Conservation (phyloP, 2,888 invertebrate genomes). For the Scrobipalpa atriplicella region DNA sequence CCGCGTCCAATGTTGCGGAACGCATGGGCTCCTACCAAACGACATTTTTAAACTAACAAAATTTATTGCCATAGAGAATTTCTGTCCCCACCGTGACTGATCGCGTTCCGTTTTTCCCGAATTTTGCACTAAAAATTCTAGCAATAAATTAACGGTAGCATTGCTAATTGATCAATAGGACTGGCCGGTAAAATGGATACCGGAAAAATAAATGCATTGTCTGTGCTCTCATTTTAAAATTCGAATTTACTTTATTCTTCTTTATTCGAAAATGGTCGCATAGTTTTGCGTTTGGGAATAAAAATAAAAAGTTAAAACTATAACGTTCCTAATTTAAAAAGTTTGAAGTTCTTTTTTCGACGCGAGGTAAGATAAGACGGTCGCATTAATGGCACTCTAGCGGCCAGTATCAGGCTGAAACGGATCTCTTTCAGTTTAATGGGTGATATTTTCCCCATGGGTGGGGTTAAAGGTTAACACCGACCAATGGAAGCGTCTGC, state of each 20-base stretch:
- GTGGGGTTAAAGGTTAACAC: conserved; percentile 77
- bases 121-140: conserved; percentile 41
- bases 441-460: conserved; percentile 77
- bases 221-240: neutral
- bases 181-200: conserved; percentile 29
- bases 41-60: conserved; percentile 67
- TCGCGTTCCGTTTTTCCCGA: conserved; percentile 41
- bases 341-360: conserved; percentile 45
- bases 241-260: neutral
- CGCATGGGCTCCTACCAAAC: conserved; percentile 61
- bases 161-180: conserved; percentile 31
- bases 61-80: conserved; percentile 65
- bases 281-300: neutral
- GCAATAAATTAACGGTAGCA: conserved; percentile 32
- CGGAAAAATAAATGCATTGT: conserved; percentile 19
- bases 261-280: neutral
- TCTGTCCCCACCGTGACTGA: conserved; percentile 58
- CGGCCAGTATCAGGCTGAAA: conserved; percentile 65
- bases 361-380: conserved; percentile 59
- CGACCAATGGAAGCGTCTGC: conserved; percentile 66
- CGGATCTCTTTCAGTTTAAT: conserved; percentile 74
- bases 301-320: neutral
- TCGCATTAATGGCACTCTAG: conserved; percentile 59
- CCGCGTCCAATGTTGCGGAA: conserved; percentile 72
- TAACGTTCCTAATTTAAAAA: conserved; percentile 26